Base-by-base conservation (phyloP, 2,113 vertebrate species). In the Perognathus longimembris region DNA sequence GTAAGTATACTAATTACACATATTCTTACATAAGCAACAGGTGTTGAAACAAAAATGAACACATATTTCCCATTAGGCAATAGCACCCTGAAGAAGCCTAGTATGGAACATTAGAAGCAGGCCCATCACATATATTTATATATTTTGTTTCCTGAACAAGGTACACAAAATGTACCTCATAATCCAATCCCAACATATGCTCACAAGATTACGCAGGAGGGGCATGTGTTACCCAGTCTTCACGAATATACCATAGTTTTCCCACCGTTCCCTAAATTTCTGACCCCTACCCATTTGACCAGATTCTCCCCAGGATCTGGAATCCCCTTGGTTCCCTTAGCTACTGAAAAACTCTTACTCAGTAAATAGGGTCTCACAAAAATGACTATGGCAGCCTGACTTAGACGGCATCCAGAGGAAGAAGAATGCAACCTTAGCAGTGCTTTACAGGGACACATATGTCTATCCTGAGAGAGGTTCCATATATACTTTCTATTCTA, bases 41-140 rank as follows among this genome's bases (percentile, higher is more conserved):
- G 30, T 69, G 10, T 93, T 95, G 22, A 90, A 24, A 30, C 59
- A 73, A 88, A 94, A 89, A n/a, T 92, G 11, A 15, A 21, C n/a
- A 66, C 12, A 17, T 6, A 57, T 63, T 90, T 26, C 40, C 14
- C 59, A 7, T 66, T 94, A 80, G 95, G 12, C 76, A 54, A 32
- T 75, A 89, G 34, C 54, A 71, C 3, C 36, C 6, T 38, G 21
- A 40, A 64, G 40, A 90, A 22, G 4, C 5, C 38, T 85, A 30
- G 7, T 7, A 71, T 24, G 74, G 61, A n/a, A 71, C 75, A 89
- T 66, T 32, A 59, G 22, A 93, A 14, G 10, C 18, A 78, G 21
- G 15, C 2, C 22, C 36, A 7, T 61, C 11, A 73, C 40, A 40
- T 82, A 32, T 40, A 83, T 50, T 67, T 61, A 71, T 21, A 6